Percentiles rank a stretch among this genome's conserved stretches.
Conservation (phyloP, 2,888 invertebrate species). For the Dermolepida albohirtum region DNA sequence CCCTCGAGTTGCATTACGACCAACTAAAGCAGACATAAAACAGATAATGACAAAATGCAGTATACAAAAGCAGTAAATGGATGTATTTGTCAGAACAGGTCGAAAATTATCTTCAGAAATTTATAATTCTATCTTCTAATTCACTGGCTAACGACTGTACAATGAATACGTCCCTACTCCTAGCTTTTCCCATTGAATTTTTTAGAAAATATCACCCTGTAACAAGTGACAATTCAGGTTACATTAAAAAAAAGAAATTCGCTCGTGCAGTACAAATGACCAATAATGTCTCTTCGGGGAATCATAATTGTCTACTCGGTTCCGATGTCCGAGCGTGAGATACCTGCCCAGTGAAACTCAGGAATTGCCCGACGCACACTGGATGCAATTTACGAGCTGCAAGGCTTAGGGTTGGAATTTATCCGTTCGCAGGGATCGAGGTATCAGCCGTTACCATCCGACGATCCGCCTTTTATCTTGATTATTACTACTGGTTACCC, state of each 20-base stretch:
- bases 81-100: too few species aligned
- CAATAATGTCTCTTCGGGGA: constrained; percentile 46
- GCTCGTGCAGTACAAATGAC: constrained; percentile 17
- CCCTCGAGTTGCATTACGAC: too few species aligned
- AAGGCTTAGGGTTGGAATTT: constrained; percentile 60
- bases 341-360: constrained; percentile 55
- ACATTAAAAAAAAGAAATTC: constrained; percentile 25
- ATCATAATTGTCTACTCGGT: constrained; percentile 46
- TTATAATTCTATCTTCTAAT: too few species aligned
- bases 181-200: too few species aligned
- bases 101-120: too few species aligned
- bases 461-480: constrained; percentile 59
- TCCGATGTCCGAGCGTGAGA: constrained; percentile 29
- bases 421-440: constrained; percentile 54
- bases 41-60: too few species aligned
- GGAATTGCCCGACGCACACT: constrained; percentile 56
- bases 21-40: too few species aligned
- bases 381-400: constrained; percentile 60
- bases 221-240: constrained; percentile 17
- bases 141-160: too few species aligned
- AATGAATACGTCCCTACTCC: too few species aligned
- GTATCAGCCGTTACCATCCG: not conserved
- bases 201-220: constrained; percentile 6
- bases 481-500: constrained; percentile 56
- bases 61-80: too few species aligned